Conservation (phyloP, 2,113 vertebrate species). For the Chloropsis hardwickii region DNA sequence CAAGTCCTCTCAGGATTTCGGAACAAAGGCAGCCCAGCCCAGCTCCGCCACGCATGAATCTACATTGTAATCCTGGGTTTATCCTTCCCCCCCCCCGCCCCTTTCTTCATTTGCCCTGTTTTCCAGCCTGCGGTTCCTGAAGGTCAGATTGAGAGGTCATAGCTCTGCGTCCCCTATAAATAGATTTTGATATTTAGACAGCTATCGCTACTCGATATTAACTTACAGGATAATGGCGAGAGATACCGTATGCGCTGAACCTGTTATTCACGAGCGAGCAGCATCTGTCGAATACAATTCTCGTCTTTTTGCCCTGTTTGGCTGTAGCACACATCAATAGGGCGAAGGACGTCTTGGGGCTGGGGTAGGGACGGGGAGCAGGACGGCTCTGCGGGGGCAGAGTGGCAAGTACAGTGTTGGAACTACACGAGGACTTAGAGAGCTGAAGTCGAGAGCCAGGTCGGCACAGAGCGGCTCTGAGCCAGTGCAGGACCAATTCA, state of each 20-base stretch:
- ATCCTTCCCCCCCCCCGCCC: not conserved
- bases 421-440: not conserved
- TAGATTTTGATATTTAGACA: slow-evolving; percentile 75
- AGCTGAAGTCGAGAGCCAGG: not conserved
- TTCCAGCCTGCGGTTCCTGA: slow-evolving; percentile 32
- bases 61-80: not conserved
- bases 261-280: slow-evolving; percentile 83
- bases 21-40: slow-evolving; percentile 34
- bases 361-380: not conserved
- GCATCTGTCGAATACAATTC: slow-evolving; percentile 79
- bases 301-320: slow-evolving; percentile 70
- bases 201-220: slow-evolving; percentile 73
- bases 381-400: not conserved
- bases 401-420: slow-evolving; percentile 28
- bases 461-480: not conserved
- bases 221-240: slow-evolving; percentile 76
- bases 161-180: slow-evolving; percentile 48
- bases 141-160: slow-evolving; percentile 63
- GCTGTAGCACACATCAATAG: slow-evolving; percentile 74
- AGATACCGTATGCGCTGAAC: slow-evolving; percentile 73
- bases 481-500: not conserved
- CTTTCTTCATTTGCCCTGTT: not conserved
- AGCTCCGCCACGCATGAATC: not conserved
- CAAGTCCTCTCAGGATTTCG: not conserved
- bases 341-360: slow-evolving; percentile 63